Evolutionary conservation across 2,888 invertebrate species (phyloP).

Genomic region (Drosophila falleni): DNA sequence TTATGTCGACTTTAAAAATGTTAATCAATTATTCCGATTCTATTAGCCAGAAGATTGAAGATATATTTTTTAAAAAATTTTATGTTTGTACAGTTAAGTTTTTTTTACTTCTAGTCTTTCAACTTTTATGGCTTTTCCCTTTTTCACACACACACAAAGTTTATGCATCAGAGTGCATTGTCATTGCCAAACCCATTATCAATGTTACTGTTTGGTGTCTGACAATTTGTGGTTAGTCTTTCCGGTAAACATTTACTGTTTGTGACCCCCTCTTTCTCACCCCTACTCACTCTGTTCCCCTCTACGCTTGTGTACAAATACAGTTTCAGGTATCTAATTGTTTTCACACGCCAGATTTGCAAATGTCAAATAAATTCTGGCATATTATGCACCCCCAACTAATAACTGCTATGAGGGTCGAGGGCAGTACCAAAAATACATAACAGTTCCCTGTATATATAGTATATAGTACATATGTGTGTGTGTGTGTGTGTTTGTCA

Average conservation of each 20-base stretch:
- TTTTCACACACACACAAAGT: slow-evolving; percentile 13
- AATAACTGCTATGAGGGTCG: background rate
- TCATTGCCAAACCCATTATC: slow-evolving; percentile 51
- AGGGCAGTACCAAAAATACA: slow-evolving; percentile 22
- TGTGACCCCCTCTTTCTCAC: background rate
- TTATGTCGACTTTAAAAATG: too few relatives aligned
- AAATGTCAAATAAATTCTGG: slow-evolving; percentile 71
- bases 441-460: slow-evolving; percentile 34
- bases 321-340: slow-evolving; percentile 63
- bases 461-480: background rate
- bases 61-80: too few relatives aligned
- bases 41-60: too few relatives aligned
- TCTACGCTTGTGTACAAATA: background rate
- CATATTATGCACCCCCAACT: slow-evolving; percentile 58
- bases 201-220: slow-evolving; percentile 33
- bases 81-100: slow-evolving; percentile 1
- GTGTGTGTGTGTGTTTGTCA: slow-evolving; percentile 15
- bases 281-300: background rate
- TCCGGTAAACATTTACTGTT: slow-evolving; percentile 24
- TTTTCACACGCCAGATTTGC: slow-evolving; percentile 75
- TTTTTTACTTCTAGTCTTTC: background rate
- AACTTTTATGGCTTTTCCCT: background rate
- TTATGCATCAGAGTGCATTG: slow-evolving; percentile 48
- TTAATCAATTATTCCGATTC: too few relatives aligned
- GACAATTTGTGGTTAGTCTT: slow-evolving; percentile 39